Conservation (phyloP, 2,113 vertebrate genomes). For the Cygnus atratus region DNA sequence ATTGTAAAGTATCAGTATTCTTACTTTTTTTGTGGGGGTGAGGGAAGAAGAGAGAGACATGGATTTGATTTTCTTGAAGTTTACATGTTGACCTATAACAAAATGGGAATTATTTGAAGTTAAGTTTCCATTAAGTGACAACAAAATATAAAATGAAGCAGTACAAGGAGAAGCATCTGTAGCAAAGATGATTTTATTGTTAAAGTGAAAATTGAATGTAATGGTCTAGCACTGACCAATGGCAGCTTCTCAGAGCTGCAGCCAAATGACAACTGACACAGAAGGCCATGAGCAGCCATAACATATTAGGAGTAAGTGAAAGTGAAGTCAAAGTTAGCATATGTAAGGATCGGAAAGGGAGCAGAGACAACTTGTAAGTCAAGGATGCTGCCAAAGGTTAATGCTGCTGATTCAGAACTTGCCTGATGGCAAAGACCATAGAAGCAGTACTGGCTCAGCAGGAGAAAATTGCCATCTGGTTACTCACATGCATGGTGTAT, state of each 20-base stretch:
- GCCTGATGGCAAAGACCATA: background rate
- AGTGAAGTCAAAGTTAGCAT: background rate
- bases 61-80: background rate
- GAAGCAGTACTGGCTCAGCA: background rate
- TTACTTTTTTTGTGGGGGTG: background rate
- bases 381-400: background rate
- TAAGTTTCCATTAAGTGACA: background rate
- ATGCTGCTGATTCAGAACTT: background rate
- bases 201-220: background rate
- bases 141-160: background rate
- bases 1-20: background rate
- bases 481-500: background rate
- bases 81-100: fast-evolving
- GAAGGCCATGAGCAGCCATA: background rate
- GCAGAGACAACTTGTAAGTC: background rate
- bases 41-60: background rate
- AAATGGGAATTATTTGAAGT: background rate
- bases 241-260: background rate
- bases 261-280: background rate
- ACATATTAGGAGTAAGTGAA: background rate
- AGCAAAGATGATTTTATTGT: background rate
- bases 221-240: background rate
- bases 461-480: background rate
- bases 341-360: background rate
- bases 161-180: background rate